Evolutionary conservation across 1,140 invertebrate genomes (phyloP).

Genomic region (Drosophila chauvacae): DNA sequence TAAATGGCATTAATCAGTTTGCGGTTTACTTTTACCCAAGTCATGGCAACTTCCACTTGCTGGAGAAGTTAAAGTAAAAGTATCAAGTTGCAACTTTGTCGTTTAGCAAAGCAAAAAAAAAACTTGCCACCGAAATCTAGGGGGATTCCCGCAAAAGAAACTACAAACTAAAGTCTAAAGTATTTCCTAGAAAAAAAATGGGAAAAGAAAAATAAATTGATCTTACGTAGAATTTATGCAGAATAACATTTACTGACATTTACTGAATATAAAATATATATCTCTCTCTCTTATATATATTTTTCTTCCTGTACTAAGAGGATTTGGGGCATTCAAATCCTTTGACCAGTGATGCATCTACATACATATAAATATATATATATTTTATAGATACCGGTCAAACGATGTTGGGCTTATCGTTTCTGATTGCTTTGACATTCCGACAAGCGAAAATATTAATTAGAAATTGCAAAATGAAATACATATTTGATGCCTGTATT

Average conservation of each 20-base stretch:
- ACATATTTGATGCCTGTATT: constrained; percentile 3
- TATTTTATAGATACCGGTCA: not conserved
- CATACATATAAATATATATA: too few species aligned
- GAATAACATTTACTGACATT: not conserved
- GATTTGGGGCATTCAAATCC: constrained; percentile 3
- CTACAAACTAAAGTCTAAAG: not conserved
- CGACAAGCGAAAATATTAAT: constrained; percentile 13
- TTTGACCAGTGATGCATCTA: not conserved
- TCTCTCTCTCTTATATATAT: not conserved
- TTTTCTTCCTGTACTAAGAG: not conserved
- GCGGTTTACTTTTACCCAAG: constrained; percentile 44
- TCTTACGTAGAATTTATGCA: not conserved
- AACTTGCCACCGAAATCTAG: constrained; percentile 16
- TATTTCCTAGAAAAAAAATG: not conserved
- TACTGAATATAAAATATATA: not conserved
- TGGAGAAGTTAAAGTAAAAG: constrained; percentile 9
- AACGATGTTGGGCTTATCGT: not conserved
- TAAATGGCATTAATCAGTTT: constrained; percentile 70
- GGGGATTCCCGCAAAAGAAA: not conserved
- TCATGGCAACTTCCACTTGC: constrained; percentile 30
- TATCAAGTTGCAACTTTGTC: constrained; percentile 35
- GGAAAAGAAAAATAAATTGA: not conserved
- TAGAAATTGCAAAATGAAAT: constrained; percentile 8
- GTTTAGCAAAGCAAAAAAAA: constrained; percentile 29
- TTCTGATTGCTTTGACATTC: constrained; percentile 6